These are phyloP conservation scores for Ostrea denselamellosa DNA, from an alignment of 1,140 invertebrate genomes.

Conservation along the genomic window DNA sequence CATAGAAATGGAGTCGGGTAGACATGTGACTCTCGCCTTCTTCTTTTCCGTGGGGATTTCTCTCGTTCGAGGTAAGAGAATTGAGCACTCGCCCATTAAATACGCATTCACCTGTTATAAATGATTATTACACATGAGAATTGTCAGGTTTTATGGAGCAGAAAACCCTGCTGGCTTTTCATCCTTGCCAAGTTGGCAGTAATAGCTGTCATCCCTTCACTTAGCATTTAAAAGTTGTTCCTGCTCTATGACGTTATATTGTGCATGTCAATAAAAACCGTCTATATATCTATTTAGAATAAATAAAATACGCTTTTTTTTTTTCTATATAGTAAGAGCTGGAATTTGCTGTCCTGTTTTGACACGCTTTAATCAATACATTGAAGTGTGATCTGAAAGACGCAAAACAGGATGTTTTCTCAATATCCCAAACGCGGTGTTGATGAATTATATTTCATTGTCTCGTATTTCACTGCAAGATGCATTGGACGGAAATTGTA, in stretches of 20 bases:
- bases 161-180: not conserved
- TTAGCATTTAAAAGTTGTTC: not conserved
- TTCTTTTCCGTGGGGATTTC: not conserved
- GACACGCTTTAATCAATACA: not conserved
- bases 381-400: too few species aligned
- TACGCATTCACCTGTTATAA: not conserved
- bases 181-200: not conserved
- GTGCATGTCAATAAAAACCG: too few species aligned
- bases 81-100: not conserved
- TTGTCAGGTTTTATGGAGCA: not conserved
- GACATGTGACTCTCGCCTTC: not conserved
- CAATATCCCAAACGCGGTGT: too few species aligned
- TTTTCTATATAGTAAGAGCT: not conserved
- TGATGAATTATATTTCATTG: too few species aligned
- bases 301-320: not conserved
- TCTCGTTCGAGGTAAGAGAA: not conserved
- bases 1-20: not conserved
- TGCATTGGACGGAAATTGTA: too few species aligned
- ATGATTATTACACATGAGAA: not conserved
- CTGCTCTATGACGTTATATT: not conserved
- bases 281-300: not conserved
- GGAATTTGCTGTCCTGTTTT: not conserved
- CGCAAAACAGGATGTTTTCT: too few species aligned
- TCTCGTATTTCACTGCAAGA: too few species aligned
- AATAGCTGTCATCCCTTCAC: not conserved